Evolutionary conservation across 1,140 invertebrate species (phyloP), one percentile per base, ranked within the genome.

Genomic region (Formica exsecta): DNA sequence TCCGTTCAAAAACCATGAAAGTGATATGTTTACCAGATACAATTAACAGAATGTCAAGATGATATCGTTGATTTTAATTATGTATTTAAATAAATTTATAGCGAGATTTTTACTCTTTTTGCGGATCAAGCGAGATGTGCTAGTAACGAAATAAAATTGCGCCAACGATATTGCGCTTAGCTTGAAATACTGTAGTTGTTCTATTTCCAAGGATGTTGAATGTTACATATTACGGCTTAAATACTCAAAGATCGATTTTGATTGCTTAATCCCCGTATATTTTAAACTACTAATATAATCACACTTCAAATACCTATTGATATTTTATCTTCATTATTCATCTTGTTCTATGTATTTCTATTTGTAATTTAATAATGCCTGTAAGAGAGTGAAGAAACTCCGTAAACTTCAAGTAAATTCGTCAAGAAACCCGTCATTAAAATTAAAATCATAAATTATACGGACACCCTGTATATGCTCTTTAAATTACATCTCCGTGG

Each of bases 81-180:
- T 7, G 16, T 16, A 16, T 25, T 77, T 44, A 25, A 64, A 44
- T 32, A 29, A 19, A 3, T 64, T 65, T 65, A 22, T 62, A 77
- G 13, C 41, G 19, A 1, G 9, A 51, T 66, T 66, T 62, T 79
- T 22, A 64, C 36, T 29, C 25, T 29, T 1, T 79, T 79, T 7
- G 3, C 41, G n/a, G 16, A 51, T 48, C 41, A 25, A 36, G 48
- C 2, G 19, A 64, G 61, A 66, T 32, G 44, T 36, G 41, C n/a
- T 51, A 79, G 29, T 66, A 79, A 66, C n/a, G 66, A 29, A 79
- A 79, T 79, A 79, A 64, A 51, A 79, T 79, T 25, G 41, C 75
- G 29, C 41, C 61, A 59, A 65, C 61, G 22, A 44, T 77, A 77
- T 61, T 44, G 29, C 61, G 19, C 19, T 13, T 38, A 51, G 22